phyloP scores from a whole-genome alignment of 2,797 vertebrate genomes.

The Coracias cyanogaster region DNA sequence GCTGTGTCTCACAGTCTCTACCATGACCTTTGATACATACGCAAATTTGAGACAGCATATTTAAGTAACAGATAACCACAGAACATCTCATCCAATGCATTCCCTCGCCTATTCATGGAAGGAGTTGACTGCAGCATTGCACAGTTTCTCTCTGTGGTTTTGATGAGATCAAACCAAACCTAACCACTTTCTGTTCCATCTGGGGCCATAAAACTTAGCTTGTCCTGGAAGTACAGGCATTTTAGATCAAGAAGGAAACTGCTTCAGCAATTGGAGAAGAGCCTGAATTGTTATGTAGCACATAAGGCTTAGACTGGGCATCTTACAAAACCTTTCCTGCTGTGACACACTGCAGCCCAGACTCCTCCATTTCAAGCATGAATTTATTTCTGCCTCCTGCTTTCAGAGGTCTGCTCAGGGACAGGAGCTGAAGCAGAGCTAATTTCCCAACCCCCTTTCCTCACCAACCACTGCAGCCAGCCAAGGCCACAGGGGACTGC shows the following conservation, averaged over 20 bases:
- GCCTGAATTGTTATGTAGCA: not conserved
- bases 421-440: not conserved
- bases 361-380: not conserved
- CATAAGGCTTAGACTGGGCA: not conserved
- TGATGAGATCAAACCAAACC: constrained; percentile 12
- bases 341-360: accelerated
- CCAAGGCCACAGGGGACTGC: not conserved
- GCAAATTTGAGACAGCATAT: not conserved
- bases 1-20: not conserved
- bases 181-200: not conserved
- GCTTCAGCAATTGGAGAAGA: not conserved
- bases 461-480: not conserved
- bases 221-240: not conserved
- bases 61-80: constrained; percentile 12
- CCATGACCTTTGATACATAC: not conserved
- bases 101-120: not conserved
- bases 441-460: not conserved
- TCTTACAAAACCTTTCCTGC: not conserved
- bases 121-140: not conserved
- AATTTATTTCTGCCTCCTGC: not conserved
- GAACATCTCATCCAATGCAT: not conserved
- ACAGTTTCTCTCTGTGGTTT: constrained; percentile 29
- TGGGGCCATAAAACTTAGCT: not conserved
- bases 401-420: not conserved
- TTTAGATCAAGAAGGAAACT: not conserved